A percentile compares a stretch with the other conserved stretches of the same genome.
Conservation (phyloP, 2,113 vertebrate genomes). For the Proterorhinus semilunaris region DNA sequence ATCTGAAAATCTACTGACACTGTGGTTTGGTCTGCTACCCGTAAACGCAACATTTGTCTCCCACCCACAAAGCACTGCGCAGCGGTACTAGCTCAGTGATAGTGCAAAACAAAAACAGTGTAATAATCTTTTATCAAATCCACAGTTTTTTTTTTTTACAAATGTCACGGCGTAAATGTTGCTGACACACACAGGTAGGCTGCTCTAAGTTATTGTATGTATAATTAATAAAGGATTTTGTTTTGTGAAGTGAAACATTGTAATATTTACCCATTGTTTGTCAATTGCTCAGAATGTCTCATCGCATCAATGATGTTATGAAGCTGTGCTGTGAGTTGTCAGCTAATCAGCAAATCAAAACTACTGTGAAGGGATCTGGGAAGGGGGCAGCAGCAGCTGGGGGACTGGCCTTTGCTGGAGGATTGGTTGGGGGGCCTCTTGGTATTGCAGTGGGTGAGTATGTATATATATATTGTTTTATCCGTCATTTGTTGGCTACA, state of each 20-base stretch:
- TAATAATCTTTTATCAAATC: neutral
- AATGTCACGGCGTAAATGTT: neutral
- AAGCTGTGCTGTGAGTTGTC: slow-evolving; percentile 82
- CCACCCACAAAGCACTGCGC: slow-evolving; percentile 62
- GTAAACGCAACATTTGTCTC: slow-evolving; percentile 22
- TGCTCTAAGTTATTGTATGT: neutral
- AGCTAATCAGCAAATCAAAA: slow-evolving; percentile 77
- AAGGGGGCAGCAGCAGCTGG: slow-evolving; percentile 81
- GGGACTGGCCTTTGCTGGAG: slow-evolving; percentile 82
- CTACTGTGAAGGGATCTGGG: slow-evolving; percentile 79
- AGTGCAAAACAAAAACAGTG: neutral
- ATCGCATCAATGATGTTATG: slow-evolving; percentile 77
- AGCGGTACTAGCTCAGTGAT: neutral
- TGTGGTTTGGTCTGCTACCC: neutral
- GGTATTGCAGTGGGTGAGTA: slow-evolving; percentile 86
- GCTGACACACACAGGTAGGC: slow-evolving; percentile 31
- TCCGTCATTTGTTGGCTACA: neutral
- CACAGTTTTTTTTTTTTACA: too few species aligned
- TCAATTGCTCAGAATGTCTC: slow-evolving; percentile 69
- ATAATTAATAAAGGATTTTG: neutral
- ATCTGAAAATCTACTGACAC: neutral
- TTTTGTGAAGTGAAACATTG: slow-evolving; percentile 18
- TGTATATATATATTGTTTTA: neutral
- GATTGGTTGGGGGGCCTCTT: slow-evolving; percentile 83
- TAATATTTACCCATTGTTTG: neutral